Percentiles rank a stretch among this genome's conserved stretches.
Evolutionary conservation across 1,140 invertebrate species (phyloP).

Genomic region (Drosophila grimshawi): DNA sequence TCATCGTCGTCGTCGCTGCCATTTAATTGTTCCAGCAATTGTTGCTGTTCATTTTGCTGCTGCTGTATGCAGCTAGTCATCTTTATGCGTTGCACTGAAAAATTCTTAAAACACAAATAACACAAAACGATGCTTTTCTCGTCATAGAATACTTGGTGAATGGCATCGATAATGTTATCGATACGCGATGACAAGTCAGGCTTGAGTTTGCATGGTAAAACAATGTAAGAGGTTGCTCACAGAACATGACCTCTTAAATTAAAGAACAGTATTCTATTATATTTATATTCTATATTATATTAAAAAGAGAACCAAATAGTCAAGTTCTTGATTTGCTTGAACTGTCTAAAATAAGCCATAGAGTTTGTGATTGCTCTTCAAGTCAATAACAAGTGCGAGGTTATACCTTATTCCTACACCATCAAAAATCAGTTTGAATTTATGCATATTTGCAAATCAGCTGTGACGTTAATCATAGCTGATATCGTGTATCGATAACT

Average conservation of each 20-base stretch:
- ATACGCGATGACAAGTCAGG: conserved; percentile 9
- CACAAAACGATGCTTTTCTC: conserved; percentile 21
- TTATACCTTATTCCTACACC: too few species aligned
- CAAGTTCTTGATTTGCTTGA: too few species aligned
- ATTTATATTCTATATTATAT: too few species aligned
- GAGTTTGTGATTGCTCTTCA: too few species aligned
- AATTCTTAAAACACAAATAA: conserved; percentile 46
- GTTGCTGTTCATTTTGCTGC: conserved; percentile 74
- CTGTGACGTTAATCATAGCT: too few species aligned
- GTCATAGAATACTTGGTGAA: conserved; percentile 14
- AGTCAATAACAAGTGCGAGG: too few species aligned
- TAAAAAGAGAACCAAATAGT: too few species aligned
- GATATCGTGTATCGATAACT: conserved; percentile 8
- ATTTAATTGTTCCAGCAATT: conserved; percentile 66
- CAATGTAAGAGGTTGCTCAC: neutral
- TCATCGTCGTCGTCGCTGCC: conserved; percentile 50
- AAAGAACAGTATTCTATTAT: neutral
- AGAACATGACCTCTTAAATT: conserved; percentile 2
- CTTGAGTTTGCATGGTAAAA: neutral
- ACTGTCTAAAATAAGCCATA: too few species aligned
- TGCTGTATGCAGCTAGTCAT: conserved; percentile 78
- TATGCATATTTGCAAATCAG: too few species aligned
- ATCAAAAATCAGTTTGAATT: too few species aligned
- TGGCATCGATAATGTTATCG: conserved; percentile 6
- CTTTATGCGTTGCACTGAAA: conserved; percentile 34